phyloP scores from a whole-genome alignment of 2,113 vertebrate species.

The Gallinago media region DNA sequence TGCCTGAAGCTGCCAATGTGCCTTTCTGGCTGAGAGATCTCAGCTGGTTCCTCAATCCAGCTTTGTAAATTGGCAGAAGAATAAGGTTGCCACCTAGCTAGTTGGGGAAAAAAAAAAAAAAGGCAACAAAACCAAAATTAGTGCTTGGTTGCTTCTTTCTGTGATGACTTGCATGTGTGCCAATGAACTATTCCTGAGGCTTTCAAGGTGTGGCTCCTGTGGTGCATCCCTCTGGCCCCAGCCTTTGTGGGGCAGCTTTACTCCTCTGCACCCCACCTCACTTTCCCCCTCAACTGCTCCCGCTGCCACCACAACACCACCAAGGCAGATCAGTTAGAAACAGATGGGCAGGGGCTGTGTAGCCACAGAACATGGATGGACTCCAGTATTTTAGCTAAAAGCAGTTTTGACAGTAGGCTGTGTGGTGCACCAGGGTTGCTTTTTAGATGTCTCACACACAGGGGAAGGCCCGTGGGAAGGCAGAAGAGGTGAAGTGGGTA shows the following conservation, averaged over 20 bases:
- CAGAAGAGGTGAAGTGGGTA: neutral
- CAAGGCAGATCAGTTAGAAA: rapidly evolving
- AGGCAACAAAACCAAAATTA: neutral
- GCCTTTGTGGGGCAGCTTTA: neutral
- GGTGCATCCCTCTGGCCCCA: rapidly evolving
- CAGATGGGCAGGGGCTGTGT: rapidly evolving
- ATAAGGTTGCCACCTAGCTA: neutral
- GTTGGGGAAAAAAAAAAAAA: neutral
- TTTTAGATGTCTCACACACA: rapidly evolving
- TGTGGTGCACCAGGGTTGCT: neutral
- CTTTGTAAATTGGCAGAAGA: neutral
- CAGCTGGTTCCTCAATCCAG: constrained; percentile 18
- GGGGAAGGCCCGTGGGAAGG: neutral
- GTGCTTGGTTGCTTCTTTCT: neutral
- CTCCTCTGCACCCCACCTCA: rapidly evolving
- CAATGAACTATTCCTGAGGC: rapidly evolving
- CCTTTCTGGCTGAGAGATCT: neutral
- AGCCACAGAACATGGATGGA: rapidly evolving
- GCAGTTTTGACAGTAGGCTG: rapidly evolving
- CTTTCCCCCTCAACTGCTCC: rapidly evolving
- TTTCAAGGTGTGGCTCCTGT: neutral
- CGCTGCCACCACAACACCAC: rapidly evolving
- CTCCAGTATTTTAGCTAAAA: too few relatives aligned
- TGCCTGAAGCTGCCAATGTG: neutral
- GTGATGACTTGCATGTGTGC: neutral